Evolutionary conservation across 2,797 vertebrate genomes (phyloP), one percentile per base, ranked within the genome.

Genomic region (Triplophysa bombifrons): DNA sequence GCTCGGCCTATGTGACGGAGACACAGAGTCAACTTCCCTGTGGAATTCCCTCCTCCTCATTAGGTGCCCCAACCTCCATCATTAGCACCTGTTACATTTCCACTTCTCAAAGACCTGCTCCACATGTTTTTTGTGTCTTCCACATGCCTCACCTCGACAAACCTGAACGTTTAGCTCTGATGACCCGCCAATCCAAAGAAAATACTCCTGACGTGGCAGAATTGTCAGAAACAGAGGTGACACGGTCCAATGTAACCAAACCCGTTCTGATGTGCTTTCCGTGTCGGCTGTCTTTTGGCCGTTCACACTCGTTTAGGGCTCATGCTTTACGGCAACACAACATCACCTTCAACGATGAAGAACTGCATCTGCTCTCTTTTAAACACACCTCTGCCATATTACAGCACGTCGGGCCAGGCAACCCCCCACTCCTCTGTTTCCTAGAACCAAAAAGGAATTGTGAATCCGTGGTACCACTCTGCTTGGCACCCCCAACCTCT

Each of bases 131-230:
- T 92, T 93, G 93, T 86, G 95, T 96, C 86, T 96, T 96, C 75
- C 95, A 96, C 90, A 93, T 95, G 90, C 93, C 93, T 89, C 93
- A 95, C 91, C 94, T 93, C 92, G 95, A 93, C 91, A 93, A 93
- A 94, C 94, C 93, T 78, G 95, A 96, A 51, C 92, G 94, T 89
- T 94, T 93, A 91, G 94, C 95, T 94, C 95, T 94, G 94, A 94
- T 94, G 92, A 95, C 95, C 90, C 93, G 93, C 85, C 94, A 95
- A 94, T 95, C 95, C 95, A 96, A 96, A 96, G 95, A 96, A 95
- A 94, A 94, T 85, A 51, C 85, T 80, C 93, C 94, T 88, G 93
- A 95, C 92, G 93, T 94, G 89, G 74, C 73, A 90, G 94, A 94
- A 92, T 91, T 94, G 91, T 94, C 94, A 92, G 95, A 93, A 89